Percentiles rank a stretch among this genome's conserved stretches.
These are phyloP conservation scores for Polydrusus pterygomalis DNA, from an alignment of 2,888 invertebrate genomes.

Conservation along the genomic window DNA sequence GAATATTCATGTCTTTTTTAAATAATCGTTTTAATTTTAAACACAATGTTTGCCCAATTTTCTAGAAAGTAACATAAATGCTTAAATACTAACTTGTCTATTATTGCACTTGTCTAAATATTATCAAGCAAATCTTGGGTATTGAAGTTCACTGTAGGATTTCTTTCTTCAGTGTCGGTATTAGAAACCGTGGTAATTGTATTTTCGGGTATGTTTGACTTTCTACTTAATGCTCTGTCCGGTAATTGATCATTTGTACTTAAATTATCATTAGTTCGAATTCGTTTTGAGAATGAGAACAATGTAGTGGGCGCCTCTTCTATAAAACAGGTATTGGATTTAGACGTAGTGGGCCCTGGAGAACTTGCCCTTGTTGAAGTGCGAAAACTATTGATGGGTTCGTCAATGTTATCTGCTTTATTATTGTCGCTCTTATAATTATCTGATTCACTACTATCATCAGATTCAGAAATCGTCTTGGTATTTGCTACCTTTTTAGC, in stretches of 20 bases:
- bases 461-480: slow-evolving; percentile 59
- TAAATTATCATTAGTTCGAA: slow-evolving; percentile 11
- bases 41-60: too few relatives aligned
- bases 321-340: slow-evolving; percentile 55
- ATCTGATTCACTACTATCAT: slow-evolving; percentile 42
- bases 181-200: slow-evolving; percentile 40
- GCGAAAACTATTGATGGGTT: background rate
- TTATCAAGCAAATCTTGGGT: slow-evolving; percentile 66
- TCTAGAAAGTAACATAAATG: too few relatives aligned
- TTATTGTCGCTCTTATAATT: slow-evolving; percentile 60
- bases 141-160: slow-evolving; percentile 59
- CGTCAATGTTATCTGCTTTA: slow-evolving; percentile 34
- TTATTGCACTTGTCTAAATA: slow-evolving; percentile 41
- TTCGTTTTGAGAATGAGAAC: slow-evolving; percentile 20
- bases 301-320: slow-evolving; percentile 54
- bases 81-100: too few relatives aligned
- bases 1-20: too few relatives aligned
- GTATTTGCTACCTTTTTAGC: slow-evolving; percentile 20
- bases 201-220: slow-evolving; percentile 19
- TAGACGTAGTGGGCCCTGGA: slow-evolving; percentile 54
- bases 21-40: too few relatives aligned
- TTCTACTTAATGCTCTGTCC: slow-evolving; percentile 10
- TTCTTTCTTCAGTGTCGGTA: background rate
- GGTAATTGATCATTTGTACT: background rate
- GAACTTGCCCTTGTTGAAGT: background rate